Percentiles rank a stretch among this genome's conserved stretches.
Evolutionary conservation across 2,888 invertebrate genomes (phyloP).

Genomic region (Elmis aenea): DNA sequence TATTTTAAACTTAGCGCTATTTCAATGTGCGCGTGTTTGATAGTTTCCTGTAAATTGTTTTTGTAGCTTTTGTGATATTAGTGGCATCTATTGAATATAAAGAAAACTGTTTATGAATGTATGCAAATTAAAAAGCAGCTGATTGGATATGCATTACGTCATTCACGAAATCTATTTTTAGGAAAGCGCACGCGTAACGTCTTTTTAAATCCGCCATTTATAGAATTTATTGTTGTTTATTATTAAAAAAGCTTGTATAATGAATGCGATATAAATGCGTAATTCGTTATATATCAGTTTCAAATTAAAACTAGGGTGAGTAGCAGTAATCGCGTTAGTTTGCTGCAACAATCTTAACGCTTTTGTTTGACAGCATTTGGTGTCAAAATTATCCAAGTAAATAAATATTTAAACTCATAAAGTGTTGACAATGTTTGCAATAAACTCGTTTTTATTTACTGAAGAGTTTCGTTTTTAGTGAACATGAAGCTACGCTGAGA

Average conservation of each 20-base stretch:
- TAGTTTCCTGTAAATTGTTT: too few species aligned
- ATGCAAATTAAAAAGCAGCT: too few species aligned
- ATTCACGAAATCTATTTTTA: slow-evolving; percentile 41
- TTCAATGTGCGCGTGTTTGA: too few species aligned
- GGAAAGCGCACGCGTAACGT: slow-evolving; percentile 42
- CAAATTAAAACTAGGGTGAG: slow-evolving; percentile 19
- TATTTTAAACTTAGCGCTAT: too few species aligned
- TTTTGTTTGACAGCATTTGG: slow-evolving; percentile 25
- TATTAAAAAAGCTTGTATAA: slow-evolving; percentile 30
- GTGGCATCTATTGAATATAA: too few species aligned
- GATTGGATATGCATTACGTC: slow-evolving; percentile 42
- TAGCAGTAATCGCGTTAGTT: slow-evolving; percentile 12
- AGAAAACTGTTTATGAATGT: too few species aligned
- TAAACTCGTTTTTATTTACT: slow-evolving; percentile 22
- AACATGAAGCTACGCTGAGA: slow-evolving; percentile 38
- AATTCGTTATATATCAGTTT: slow-evolving; percentile 12
- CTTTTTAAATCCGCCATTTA: slow-evolving; percentile 44
- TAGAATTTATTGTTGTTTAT: slow-evolving; percentile 43
- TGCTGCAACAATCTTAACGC: slow-evolving; percentile 17
- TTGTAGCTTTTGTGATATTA: too few species aligned
- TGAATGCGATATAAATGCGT: slow-evolving; percentile 19
- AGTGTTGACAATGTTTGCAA: slow-evolving; percentile 14
- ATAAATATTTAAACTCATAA: slow-evolving; percentile 10
- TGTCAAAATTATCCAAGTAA: slow-evolving; percentile 20
- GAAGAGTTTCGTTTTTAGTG: slow-evolving; percentile 24